phyloP scores from a whole-genome alignment of 2,888 invertebrate genomes.

The Epicampocera succincta region DNA sequence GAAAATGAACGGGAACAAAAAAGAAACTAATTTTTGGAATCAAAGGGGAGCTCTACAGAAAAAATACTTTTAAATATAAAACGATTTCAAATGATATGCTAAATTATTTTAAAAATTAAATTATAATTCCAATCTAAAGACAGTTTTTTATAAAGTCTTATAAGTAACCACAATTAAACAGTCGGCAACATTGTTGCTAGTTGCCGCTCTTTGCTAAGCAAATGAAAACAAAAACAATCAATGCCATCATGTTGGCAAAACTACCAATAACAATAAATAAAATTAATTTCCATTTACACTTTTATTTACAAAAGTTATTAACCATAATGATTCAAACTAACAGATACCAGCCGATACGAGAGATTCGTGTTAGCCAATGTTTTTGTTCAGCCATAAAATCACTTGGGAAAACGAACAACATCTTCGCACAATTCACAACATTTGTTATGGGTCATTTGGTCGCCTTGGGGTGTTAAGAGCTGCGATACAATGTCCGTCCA shows the following conservation, averaged over 20 bases:
- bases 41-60: background rate
- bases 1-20: slow-evolving; percentile 10
- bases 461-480: slow-evolving; percentile 42
- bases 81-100: too few species aligned
- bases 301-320: slow-evolving; percentile 63
- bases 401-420: background rate
- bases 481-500: slow-evolving; percentile 31
- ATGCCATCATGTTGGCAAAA: slow-evolving; percentile 36
- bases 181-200: slow-evolving; percentile 35
- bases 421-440: slow-evolving; percentile 31
- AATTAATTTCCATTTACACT: slow-evolving; percentile 66
- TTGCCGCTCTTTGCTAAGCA: background rate
- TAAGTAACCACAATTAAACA: too few species aligned
- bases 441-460: slow-evolving; percentile 66
- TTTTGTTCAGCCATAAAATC: slow-evolving; percentile 14
- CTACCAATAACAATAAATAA: slow-evolving; percentile 62
- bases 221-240: slow-evolving; percentile 19
- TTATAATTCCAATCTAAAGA: too few species aligned
- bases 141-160: too few species aligned
- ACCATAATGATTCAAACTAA: slow-evolving; percentile 45
- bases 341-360: slow-evolving; percentile 26
- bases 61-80: too few species aligned
- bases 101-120: too few species aligned
- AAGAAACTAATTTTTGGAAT: slow-evolving; percentile 10
- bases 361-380: slow-evolving; percentile 4